phyloP scores from a whole-genome alignment of 2,113 vertebrate genomes.

The Rhinogobius similis region DNA sequence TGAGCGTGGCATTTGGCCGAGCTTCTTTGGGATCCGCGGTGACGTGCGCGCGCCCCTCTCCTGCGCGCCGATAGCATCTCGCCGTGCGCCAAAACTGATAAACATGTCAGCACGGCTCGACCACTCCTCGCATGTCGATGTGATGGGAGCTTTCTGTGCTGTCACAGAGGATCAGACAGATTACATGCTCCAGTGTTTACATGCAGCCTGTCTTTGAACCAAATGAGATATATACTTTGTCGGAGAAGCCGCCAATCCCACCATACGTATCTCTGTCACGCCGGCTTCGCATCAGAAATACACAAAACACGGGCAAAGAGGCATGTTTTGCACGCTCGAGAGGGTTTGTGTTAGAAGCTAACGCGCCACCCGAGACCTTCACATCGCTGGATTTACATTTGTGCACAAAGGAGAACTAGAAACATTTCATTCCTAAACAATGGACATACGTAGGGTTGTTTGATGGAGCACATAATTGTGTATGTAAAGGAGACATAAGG shows the following conservation, averaged over 20 bases:
- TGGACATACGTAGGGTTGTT: background rate
- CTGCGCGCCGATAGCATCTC: conserved; percentile 27
- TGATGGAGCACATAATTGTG: background rate
- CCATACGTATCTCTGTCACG: background rate
- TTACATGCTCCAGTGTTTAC: conserved; percentile 1
- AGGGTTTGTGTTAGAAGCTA: background rate
- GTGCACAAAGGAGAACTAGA: background rate
- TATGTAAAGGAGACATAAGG: background rate
- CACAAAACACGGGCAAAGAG: background rate
- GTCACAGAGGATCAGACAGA: conserved; percentile 14
- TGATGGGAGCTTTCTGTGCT: conserved; percentile 8
- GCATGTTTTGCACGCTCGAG: background rate
- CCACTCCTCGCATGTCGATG: conserved; percentile 18
- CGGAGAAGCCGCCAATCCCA: background rate
- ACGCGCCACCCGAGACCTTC: background rate
- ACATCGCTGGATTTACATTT: background rate
- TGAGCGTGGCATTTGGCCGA: conserved; percentile 32
- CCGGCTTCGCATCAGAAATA: background rate
- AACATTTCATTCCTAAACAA: background rate
- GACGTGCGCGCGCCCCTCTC: conserved; percentile 21
- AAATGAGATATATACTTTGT: background rate
- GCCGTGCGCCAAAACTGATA: conserved; percentile 22
- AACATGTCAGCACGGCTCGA: conserved; percentile 17
- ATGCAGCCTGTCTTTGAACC: background rate
- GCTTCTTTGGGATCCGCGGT: conserved; percentile 49